Evolutionary conservation across 1,140 invertebrate species (phyloP).

Genomic region (Gonioctena quinquepunctata): DNA sequence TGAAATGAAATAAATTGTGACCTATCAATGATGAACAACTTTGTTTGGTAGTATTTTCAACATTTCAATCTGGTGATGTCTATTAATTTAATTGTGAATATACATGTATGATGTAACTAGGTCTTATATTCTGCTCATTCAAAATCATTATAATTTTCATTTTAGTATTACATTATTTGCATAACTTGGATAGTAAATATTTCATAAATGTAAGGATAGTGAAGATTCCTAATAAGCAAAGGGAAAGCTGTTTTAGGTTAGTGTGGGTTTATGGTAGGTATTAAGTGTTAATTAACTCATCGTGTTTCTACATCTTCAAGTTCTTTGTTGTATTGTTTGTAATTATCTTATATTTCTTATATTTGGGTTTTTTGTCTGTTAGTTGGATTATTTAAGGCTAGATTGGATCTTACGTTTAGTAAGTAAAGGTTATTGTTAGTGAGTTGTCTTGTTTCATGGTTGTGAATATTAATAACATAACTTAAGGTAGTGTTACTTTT

Average conservation of each 20-base stretch:
- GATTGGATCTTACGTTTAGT: neutral
- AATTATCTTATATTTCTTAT: neutral
- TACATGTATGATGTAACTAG: no score
- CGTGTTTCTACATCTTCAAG: neutral
- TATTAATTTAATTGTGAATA: no score
- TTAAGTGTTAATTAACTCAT: neutral
- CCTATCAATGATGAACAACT: no score
- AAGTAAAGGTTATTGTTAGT: neutral
- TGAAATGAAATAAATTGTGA: no score
- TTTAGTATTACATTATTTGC: no score
- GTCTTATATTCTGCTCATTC: no score
- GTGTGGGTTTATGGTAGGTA: neutral
- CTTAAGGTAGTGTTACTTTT: neutral
- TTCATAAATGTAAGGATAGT: no score
- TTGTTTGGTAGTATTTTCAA: no score
- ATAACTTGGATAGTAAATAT: no score
- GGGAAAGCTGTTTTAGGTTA: neutral
- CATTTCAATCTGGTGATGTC: no score
- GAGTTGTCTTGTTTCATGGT: neutral
- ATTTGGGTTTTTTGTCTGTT: neutral
- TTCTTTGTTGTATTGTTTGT: neutral
- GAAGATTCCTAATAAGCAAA: neutral
- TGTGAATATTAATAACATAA: neutral
- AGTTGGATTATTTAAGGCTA: neutral
- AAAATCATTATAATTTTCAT: no score